Evolutionary conservation across 2,113 vertebrate genomes (phyloP).

Genomic region (Ophiodon elongatus): DNA sequence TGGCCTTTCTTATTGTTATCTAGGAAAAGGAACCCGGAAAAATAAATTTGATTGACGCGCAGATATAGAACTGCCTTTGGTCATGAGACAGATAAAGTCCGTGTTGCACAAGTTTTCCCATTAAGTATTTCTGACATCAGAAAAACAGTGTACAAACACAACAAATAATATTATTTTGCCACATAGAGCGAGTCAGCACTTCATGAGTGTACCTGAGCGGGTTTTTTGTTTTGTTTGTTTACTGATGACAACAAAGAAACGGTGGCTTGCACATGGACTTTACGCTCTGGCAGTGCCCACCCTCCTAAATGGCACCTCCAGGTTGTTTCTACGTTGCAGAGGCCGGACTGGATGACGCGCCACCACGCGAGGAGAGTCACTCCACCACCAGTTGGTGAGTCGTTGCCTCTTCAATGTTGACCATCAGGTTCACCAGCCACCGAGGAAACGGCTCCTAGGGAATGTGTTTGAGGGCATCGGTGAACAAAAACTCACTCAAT

Average conservation of each 20-base stretch:
- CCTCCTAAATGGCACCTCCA: background rate
- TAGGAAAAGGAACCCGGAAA: background rate
- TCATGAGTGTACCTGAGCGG: background rate
- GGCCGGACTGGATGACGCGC: background rate
- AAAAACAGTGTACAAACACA: background rate
- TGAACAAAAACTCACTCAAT: background rate
- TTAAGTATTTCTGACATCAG: background rate
- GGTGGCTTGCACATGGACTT: background rate
- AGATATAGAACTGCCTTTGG: background rate
- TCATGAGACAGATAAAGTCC: background rate
- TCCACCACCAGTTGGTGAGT: constrained; percentile 84
- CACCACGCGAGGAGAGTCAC: constrained; percentile 11
- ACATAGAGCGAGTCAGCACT: too few relatives aligned
- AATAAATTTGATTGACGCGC: background rate
- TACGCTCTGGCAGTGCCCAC: background rate
- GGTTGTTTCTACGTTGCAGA: constrained; percentile 17
- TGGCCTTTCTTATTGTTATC: background rate
- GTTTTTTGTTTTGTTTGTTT: constrained; percentile 14
- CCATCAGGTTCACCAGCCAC: constrained; percentile 85
- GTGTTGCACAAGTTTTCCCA: background rate
- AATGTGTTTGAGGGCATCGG: background rate
- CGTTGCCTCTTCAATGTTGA: constrained; percentile 86
- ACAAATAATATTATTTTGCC: background rate
- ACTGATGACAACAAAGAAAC: background rate
- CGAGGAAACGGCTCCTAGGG: constrained; percentile 58